Evolutionary conservation across 2,888 invertebrate species (phyloP), one percentile per base, ranked within the genome.

Genomic region (Sesia apiformis): DNA sequence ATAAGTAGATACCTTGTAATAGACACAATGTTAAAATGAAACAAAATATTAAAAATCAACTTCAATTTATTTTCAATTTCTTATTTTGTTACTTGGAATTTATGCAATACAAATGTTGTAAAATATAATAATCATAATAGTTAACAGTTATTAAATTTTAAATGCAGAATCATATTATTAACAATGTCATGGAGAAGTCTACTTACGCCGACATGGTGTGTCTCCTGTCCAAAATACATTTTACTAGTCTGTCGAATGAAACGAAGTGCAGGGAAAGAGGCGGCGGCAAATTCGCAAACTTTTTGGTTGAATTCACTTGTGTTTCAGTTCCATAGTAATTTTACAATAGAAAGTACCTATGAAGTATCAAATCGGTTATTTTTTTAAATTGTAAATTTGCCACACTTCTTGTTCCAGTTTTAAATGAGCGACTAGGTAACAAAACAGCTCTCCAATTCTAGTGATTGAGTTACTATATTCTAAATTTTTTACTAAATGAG

Each of bases 51-150:
- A 78, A 85, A 88, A 88, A 89, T 86, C 88, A 88, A 88, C 87
- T 87, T 85, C 75, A 86, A 81, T 88, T 86, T 85, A 87, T 82
- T 86, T 81, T 76, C 81, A 79, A 79, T 83, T 81, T 76, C 80
- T 83, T 23, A 23, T 74, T 76, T 73, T 76, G 77, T 78, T 83
- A 81, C 70, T 76, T 76, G 84, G 85, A 87, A 86, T 85, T 87
- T 84, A 85, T 67, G 81, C 80, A 84, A 80, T 87, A 87, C 81
- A 85, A 83, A 84, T 85, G 78, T 79, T 81, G 83, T 82, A 84
- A 85, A 83, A 81, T 84, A 86, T 81, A 81, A 80, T 84, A 81
- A 80, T 84, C 84, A 86, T 76, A 81, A 81, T 81, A 84, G 78
- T 80, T 84, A 84, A 84, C 84, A 86, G 79, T 80, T 80, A 76